Conservation (phyloP, 2,797 vertebrate genomes). For the Artibeus jamaicensis region DNA sequence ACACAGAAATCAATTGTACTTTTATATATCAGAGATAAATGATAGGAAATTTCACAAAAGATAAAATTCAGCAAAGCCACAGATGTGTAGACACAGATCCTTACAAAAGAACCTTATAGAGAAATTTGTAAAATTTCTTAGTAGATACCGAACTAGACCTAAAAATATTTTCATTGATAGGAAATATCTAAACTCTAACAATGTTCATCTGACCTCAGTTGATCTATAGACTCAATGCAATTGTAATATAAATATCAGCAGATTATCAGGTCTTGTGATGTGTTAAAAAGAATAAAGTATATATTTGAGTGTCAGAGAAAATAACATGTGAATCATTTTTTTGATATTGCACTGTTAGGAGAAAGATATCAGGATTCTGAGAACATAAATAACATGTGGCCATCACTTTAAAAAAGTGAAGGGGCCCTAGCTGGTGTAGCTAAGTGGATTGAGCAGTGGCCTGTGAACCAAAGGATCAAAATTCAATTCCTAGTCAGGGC, state of each 20-base stretch:
- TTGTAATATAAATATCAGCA: not conserved
- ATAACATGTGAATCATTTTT: not conserved
- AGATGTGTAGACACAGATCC: not conserved
- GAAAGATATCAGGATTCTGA: not conserved
- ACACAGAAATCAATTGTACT: not conserved
- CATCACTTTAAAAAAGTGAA: not conserved
- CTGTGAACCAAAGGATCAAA: too few species aligned
- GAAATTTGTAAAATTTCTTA: not conserved
- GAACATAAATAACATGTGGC: not conserved
- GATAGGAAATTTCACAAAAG: not conserved
- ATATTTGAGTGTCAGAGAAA: not conserved
- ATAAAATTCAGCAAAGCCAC: not conserved
- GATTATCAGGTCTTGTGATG: not conserved
- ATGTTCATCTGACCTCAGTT: not conserved
- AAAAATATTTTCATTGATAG: not conserved
- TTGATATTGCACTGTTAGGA: not conserved
- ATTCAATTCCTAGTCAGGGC: too few species aligned
- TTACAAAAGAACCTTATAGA: not conserved
- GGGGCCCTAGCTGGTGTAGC: too few species aligned
- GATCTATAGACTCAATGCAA: not conserved
- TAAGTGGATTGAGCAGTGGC: too few species aligned
- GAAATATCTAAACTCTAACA: not conserved
- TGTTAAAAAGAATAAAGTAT: not conserved
- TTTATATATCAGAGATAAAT: not conserved
- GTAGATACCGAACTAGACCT: not conserved